phyloP scores from a whole-genome alignment of 2,113 vertebrate species.

The Tonatia bakeri region DNA sequence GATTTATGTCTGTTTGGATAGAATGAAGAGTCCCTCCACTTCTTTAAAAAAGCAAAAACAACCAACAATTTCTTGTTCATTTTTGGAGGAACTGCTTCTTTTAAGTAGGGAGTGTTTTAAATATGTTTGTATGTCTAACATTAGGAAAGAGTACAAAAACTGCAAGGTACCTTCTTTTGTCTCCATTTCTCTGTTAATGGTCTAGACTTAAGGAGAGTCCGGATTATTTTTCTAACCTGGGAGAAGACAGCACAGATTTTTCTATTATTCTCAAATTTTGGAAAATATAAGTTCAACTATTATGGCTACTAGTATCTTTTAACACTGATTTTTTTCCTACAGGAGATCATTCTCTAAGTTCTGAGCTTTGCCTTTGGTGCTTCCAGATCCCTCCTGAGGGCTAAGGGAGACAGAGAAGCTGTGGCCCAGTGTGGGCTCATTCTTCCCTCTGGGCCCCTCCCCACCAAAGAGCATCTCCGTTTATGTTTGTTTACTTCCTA shows the following conservation, averaged over 20 bases:
- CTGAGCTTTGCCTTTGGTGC: neutral
- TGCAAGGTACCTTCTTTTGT: neutral
- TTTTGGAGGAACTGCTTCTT: conserved; percentile 34
- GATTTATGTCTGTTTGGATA: neutral
- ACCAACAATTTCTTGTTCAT: conserved; percentile 51
- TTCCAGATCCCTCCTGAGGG: neutral
- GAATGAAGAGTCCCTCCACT: conserved; percentile 13
- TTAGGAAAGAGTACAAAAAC: neutral
- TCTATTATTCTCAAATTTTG: neutral
- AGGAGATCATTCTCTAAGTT: neutral
- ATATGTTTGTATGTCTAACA: neutral
- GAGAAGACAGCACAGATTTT: neutral
- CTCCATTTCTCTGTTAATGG: neutral
- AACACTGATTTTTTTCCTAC: neutral
- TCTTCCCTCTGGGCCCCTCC: neutral
- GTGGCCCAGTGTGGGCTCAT: neutral
- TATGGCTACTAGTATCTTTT: neutral
- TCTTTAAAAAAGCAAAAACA: conserved; percentile 40
- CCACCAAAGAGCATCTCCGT: neutral
- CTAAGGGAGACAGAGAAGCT: neutral
- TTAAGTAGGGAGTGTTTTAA: neutral
- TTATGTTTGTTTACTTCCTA: neutral
- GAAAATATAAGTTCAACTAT: neutral
- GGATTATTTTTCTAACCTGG: neutral
- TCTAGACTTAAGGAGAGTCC: neutral